Conservation (phyloP, 2,888 invertebrate species). For the Scaptomyza parva region DNA sequence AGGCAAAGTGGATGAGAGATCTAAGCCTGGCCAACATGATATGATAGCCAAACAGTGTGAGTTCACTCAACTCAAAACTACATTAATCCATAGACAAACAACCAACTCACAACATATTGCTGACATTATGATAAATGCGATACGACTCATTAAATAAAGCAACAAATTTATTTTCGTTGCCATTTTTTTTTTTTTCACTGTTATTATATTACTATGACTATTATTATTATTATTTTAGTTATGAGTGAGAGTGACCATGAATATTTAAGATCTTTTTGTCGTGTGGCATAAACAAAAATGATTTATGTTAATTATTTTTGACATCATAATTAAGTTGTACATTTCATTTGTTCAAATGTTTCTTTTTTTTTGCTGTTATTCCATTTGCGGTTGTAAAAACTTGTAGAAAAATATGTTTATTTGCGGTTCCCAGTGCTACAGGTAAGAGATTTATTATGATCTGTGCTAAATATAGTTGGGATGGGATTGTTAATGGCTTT, state of each 20-base stretch:
- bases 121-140: conserved; percentile 69
- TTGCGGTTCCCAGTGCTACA: conserved; percentile 1
- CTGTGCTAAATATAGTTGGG: conserved; percentile 13
- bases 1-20: conserved; percentile 38
- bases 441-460: conserved; percentile 39
- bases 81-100: conserved; percentile 47
- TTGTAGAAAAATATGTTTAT: conserved; percentile 7
- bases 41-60: conserved; percentile 8
- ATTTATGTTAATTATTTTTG: conserved; percentile 67
- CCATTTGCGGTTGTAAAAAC: conserved; percentile 46
- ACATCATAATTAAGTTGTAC: conserved; percentile 66
- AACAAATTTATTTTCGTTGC: conserved; percentile 22
- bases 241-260: conserved; percentile 60
- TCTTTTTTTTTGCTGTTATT: conserved; percentile 26
- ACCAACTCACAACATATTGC: conserved; percentile 32
- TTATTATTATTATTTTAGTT: conserved; percentile 13
- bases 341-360: conserved; percentile 45
- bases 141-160: conserved; percentile 69
- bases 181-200: conserved; percentile 18
- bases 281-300: conserved; percentile 54
- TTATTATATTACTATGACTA: too few species aligned
- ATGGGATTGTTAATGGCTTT: conserved; percentile 16
- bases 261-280: conserved; percentile 37
- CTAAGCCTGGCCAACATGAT: conserved; percentile 14
- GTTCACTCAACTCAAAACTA: conserved; percentile 68